A percentile compares a stretch with the other conserved stretches of the same genome.
Conservation (phyloP, 2,888 invertebrate species). For the Ichneumon xanthorius region DNA sequence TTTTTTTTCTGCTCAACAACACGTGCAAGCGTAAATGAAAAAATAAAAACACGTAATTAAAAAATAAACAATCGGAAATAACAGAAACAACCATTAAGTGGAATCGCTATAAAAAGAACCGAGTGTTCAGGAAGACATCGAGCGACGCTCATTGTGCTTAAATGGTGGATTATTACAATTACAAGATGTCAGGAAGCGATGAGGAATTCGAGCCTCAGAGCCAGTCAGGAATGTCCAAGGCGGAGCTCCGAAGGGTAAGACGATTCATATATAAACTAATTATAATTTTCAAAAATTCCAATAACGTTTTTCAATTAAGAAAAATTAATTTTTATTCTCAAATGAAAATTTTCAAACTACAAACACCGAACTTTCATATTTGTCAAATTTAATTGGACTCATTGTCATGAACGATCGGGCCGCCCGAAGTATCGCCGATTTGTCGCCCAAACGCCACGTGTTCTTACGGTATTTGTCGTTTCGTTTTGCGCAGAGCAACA, state of each 20-base stretch:
- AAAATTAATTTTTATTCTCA: neutral
- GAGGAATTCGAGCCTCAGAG: conserved; percentile 85
- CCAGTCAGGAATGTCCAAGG: conserved; percentile 88
- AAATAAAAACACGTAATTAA: conserved; percentile 20
- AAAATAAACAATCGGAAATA: neutral
- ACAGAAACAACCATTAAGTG: neutral
- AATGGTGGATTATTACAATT: conserved; percentile 83
- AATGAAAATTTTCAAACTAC: neutral
- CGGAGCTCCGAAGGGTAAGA: conserved; percentile 89
- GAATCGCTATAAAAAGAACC: conserved; percentile 2
- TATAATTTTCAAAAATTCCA: neutral
- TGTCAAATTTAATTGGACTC: neutral
- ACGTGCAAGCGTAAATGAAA: neutral
- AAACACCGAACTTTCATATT: neutral
- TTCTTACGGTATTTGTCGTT: conserved; percentile 51
- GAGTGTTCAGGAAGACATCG: conserved; percentile 49
- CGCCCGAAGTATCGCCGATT: neutral
- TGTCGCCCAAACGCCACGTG: conserved; percentile 29
- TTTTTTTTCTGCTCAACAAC: neutral
- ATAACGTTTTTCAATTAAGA: neutral
- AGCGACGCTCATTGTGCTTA: conserved; percentile 66
- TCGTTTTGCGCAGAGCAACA: conserved; percentile 91
- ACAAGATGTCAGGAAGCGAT: conserved; percentile 84
- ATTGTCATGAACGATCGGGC: neutral
- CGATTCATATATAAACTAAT: neutral